Conservation (phyloP, 2,113 vertebrate species). For the Sardina pilchardus region DNA sequence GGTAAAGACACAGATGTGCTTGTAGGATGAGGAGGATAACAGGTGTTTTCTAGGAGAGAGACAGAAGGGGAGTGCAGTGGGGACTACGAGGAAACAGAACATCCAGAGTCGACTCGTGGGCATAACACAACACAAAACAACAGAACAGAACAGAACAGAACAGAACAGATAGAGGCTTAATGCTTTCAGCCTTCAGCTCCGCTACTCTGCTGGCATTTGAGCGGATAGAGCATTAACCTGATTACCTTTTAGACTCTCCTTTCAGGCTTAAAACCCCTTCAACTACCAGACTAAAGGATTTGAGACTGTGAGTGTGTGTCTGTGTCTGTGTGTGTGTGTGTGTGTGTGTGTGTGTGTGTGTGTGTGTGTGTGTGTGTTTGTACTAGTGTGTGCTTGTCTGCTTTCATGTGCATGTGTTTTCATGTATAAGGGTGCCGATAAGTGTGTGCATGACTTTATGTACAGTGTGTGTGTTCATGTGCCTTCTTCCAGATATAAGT, state of each 20-base stretch:
- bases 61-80: background rate
- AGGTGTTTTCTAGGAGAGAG: background rate
- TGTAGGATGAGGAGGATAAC: slow-evolving; percentile 9
- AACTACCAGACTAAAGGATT: background rate
- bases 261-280: background rate
- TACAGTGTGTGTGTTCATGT: background rate
- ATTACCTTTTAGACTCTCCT: slow-evolving; percentile 17
- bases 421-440: background rate
- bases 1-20: background rate
- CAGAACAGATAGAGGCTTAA: background rate
- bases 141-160: too few species aligned
- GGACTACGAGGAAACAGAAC: slow-evolving; percentile 10
- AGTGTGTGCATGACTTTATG: background rate
- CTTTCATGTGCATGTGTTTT: background rate
- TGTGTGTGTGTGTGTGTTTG: slow-evolving; percentile 6
- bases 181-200: background rate
- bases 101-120: background rate
- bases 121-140: background rate
- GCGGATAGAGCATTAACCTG: background rate
- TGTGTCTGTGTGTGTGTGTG: background rate
- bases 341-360: background rate
- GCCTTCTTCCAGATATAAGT: background rate
- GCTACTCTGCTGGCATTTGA: background rate
- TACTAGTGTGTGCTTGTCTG: background rate
- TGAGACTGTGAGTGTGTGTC: background rate